Evolutionary conservation across 2,888 invertebrate genomes (phyloP), one percentile per base, ranked within the genome.

Genomic region (Drosophila recens): DNA sequence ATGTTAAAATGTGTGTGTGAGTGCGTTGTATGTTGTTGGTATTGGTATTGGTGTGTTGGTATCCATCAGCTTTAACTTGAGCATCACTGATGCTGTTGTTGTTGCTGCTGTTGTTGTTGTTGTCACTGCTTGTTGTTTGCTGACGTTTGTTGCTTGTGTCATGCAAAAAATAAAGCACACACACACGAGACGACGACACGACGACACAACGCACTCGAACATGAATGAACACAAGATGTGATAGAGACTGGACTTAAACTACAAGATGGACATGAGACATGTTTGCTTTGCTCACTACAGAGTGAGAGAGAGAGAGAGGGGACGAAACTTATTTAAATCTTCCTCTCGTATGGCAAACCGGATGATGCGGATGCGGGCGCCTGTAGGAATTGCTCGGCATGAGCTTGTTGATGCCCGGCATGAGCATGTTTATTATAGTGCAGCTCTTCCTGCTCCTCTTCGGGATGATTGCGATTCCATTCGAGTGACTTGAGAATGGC

Each of bases 391-490:
- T 67, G 75, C 40, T 85, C 81, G 49, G 40, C 56, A 13, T 63
- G 57, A 48, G 36, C 54, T 9, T 62, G 56, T 10, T 51, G 54
- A 0, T 45, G 61, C 6, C 42, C 49, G 13, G 54, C 63, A 23
- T 54, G 67, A 0, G 61, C 57, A 36, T 45, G 66, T n/a, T 38
- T 45, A 34, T 59, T 49, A 10, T 82, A 52, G 8, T 78, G 69
- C 20, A 40, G 20, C 33, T 77, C 76, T 49, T 76, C 79, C 17
- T 67, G 62, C 33, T 90, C 77, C 66, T 91, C 91, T 57, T 84
- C 81, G n/a, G 90, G 92, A 74, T 91, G 89, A 10, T 84, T 79
- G 64, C 79, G 82, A 65, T 80, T 91, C 73, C 82, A 90, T 67
- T 90, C 83, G 65, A 90, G 67, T 9, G 90, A 80, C 67, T 81